Evolutionary conservation across 2,888 invertebrate species (phyloP).

Genomic region (Hypsopygia costalis): DNA sequence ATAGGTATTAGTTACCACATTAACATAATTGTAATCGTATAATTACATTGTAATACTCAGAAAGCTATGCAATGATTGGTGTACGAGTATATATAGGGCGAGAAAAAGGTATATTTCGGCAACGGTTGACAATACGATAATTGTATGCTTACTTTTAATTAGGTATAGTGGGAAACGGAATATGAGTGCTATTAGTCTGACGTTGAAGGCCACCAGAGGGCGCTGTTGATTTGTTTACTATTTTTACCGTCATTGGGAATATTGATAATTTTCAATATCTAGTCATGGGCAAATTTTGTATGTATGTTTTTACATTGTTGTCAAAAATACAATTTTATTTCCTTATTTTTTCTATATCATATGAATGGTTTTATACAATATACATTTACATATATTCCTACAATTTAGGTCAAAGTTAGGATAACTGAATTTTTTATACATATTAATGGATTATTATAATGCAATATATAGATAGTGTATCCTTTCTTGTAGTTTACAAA

Average conservation of each 20-base stretch:
- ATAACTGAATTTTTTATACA: slow-evolving; percentile 14
- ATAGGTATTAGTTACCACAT: slow-evolving; percentile 51
- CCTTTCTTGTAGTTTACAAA: background rate
- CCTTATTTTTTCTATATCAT: slow-evolving; percentile 20
- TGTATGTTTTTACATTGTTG: slow-evolving; percentile 43
- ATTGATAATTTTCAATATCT: slow-evolving; percentile 34
- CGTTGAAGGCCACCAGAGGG: background rate
- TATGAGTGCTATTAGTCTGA: slow-evolving; percentile 13
- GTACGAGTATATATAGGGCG: slow-evolving; percentile 57
- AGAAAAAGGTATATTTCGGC: slow-evolving; percentile 60
- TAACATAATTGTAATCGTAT: slow-evolving; percentile 34
- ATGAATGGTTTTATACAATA: slow-evolving; percentile 24
- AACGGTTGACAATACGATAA: slow-evolving; percentile 73
- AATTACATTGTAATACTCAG: slow-evolving; percentile 53
- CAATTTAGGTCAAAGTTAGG: slow-evolving; percentile 17
- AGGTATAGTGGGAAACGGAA: slow-evolving; percentile 30
- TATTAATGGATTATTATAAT: background rate
- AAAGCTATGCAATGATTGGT: slow-evolving; percentile 45
- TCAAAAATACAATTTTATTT: slow-evolving; percentile 23
- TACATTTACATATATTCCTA: slow-evolving; percentile 25
- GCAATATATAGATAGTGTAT: background rate
- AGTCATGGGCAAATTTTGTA: slow-evolving; percentile 54
- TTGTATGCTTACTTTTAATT: slow-evolving; percentile 61
- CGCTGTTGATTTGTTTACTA: background rate
- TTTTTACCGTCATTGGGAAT: slow-evolving; percentile 6